Percentiles rank a stretch among this genome's conserved stretches.
Evolutionary conservation across 2,888 invertebrate genomes (phyloP).

Genomic region (Noctua pronuba): DNA sequence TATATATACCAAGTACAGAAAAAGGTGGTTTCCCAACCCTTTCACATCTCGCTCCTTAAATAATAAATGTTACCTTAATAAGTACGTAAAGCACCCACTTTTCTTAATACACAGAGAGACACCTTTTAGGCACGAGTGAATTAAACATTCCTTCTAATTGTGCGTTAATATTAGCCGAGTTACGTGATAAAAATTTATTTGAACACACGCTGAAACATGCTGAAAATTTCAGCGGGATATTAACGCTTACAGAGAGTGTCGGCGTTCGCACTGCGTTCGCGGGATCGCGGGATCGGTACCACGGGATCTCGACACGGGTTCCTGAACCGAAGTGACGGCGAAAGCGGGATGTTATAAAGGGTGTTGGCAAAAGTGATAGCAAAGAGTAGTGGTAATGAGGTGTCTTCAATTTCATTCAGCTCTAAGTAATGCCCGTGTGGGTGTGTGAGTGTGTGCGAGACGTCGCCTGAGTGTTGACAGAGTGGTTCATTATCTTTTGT

Average conservation of each 20-base stretch:
- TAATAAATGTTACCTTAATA: constrained; percentile 42
- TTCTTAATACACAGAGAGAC: constrained; percentile 28
- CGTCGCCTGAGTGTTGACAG: constrained; percentile 72
- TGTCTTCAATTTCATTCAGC: constrained; percentile 71
- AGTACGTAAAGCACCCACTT: constrained; percentile 21
- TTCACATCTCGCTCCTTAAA: constrained; percentile 18
- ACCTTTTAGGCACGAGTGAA: constrained; percentile 46
- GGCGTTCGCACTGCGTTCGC: constrained; percentile 55
- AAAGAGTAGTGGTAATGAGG: constrained; percentile 61
- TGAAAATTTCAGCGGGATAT: constrained; percentile 70
- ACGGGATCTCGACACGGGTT: constrained; percentile 59
- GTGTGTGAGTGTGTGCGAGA: constrained; percentile 58
- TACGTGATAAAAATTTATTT: constrained; percentile 69
- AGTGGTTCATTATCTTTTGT: constrained; percentile 77
- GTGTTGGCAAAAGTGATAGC: constrained; percentile 32
- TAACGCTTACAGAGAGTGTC: constrained; percentile 64
- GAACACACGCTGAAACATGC: constrained; percentile 65
- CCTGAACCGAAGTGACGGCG: constrained; percentile 43
- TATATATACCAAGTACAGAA: not conserved
- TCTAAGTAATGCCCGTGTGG: constrained; percentile 67
- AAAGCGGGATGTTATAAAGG: constrained; percentile 30
- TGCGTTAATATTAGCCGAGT: constrained; percentile 61
- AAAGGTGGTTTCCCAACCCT: constrained; percentile 10
- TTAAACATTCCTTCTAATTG: constrained; percentile 56
- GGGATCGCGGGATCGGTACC: constrained; percentile 51